These are phyloP conservation scores for Melipona beecheii DNA, from an alignment of 2,888 invertebrate species.

Conservation along the genomic window DNA sequence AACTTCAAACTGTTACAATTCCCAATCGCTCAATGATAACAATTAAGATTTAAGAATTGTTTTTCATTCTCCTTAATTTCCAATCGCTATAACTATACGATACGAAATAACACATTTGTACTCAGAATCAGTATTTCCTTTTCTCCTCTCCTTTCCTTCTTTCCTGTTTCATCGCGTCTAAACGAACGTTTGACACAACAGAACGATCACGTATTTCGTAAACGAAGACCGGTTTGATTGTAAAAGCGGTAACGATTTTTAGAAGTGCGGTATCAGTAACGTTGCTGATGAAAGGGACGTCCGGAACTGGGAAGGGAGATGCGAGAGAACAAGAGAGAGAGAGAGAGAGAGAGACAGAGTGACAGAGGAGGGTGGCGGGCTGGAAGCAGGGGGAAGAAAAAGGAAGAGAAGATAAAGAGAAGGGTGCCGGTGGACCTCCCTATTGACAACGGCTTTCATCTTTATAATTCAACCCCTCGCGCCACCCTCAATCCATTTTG, in stretches of 20 bases:
- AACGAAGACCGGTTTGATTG: conserved; percentile 18
- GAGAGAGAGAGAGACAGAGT: not conserved
- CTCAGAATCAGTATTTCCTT: no score
- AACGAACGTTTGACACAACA: no score
- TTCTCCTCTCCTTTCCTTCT: accelerated
- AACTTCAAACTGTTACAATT: no score
- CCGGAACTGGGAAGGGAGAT: conserved; percentile 25
- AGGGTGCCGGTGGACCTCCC: conserved; percentile 76
- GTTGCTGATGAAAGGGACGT: conserved; percentile 48
- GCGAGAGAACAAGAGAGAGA: not conserved
- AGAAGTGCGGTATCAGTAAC: conserved; percentile 52
- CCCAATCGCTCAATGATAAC: no score
- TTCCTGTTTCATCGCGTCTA: accelerated
- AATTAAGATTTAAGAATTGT: no score
- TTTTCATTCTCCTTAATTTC: no score
- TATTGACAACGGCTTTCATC: conserved; percentile 82
- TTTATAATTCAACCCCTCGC: conserved; percentile 82
- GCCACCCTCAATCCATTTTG: conserved; percentile 81
- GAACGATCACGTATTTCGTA: not conserved
- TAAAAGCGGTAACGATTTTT: conserved; percentile 49
- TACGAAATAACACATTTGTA: no score
- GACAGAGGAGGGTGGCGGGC: not conserved
- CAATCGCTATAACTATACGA: no score
- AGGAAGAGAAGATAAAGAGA: conserved; percentile 64
- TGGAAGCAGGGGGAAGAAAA: conserved; percentile 35